Evolutionary conservation across 2,113 vertebrate genomes (phyloP).

Genomic region (Varanus komodoensis): DNA sequence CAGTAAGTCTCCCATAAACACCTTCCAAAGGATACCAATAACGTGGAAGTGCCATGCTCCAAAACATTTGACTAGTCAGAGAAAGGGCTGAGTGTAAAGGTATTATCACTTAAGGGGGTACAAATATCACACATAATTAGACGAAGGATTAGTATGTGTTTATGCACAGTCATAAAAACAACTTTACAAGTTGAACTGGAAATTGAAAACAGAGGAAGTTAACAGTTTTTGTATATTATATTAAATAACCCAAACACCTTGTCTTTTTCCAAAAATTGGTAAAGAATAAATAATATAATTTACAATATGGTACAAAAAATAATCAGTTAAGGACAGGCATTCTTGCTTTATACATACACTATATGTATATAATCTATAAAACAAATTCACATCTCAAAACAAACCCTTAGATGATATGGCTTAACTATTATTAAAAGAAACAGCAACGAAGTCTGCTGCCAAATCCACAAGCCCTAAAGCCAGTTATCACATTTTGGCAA

Average conservation of each 20-base stretch:
- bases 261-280: slow-evolving; percentile 78
- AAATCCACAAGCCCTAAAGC: slow-evolving; percentile 67
- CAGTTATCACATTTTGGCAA: slow-evolving; percentile 61
- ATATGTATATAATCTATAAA: slow-evolving; percentile 82
- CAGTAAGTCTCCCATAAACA: too few species aligned
- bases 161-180: slow-evolving; percentile 87
- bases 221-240: slow-evolving; percentile 85
- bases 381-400: slow-evolving; percentile 85
- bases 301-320: slow-evolving; percentile 90
- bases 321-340: slow-evolving; percentile 82
- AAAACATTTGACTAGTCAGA: too few species aligned
- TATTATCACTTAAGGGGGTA: neutral
- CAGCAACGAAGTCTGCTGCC: slow-evolving; percentile 72
- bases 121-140: slow-evolving; percentile 56
- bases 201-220: slow-evolving; percentile 82
- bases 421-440: slow-evolving; percentile 81
- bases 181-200: slow-evolving; percentile 84
- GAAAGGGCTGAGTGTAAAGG: too few species aligned
- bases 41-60: too few species aligned
- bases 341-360: slow-evolving; percentile 84
- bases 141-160: slow-evolving; percentile 87
- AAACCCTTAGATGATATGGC: slow-evolving; percentile 83
- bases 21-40: too few species aligned
- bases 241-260: slow-evolving; percentile 89
- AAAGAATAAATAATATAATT: slow-evolving; percentile 91